phyloP scores from a whole-genome alignment of 2,113 vertebrate genomes.

The Zosterops borbonicus region DNA sequence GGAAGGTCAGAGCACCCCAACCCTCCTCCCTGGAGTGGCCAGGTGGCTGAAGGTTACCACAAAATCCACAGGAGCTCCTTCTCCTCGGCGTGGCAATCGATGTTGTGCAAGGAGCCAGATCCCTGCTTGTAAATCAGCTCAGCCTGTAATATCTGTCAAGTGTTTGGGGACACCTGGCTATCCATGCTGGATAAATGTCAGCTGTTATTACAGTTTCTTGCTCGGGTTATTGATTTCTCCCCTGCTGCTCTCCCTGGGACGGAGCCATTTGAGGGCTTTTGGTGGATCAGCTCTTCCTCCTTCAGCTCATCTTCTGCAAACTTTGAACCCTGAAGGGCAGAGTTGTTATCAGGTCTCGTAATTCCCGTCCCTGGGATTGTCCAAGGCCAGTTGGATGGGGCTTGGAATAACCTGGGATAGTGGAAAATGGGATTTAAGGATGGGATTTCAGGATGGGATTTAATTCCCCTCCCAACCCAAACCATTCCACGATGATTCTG shows the following conservation, averaged over 20 bases:
- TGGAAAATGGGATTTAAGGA: neutral
- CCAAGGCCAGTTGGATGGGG: accelerated
- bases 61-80: neutral
- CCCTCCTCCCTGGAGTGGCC: accelerated
- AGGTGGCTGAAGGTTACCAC: neutral
- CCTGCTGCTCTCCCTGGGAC: conserved; percentile 41
- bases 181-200: conserved; percentile 70
- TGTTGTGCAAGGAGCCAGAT: conserved; percentile 9
- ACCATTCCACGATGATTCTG: neutral
- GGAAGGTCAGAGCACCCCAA: neutral
- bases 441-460: neutral
- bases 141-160: conserved; percentile 62
- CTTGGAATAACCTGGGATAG: neutral
- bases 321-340: neutral
- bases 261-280: conserved; percentile 19
- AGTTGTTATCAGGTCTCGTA: neutral
- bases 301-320: neutral
- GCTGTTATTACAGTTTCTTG: conserved; percentile 67
- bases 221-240: conserved; percentile 58
- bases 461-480: neutral
- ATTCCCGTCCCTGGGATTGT: neutral
- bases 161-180: conserved; percentile 63
- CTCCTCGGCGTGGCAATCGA: accelerated
- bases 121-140: conserved; percentile 55
- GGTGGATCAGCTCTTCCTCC: conserved; percentile 25